Evolutionary conservation across 1,140 invertebrate genomes (phyloP).

Genomic region (Cydia fagiglandana): DNA sequence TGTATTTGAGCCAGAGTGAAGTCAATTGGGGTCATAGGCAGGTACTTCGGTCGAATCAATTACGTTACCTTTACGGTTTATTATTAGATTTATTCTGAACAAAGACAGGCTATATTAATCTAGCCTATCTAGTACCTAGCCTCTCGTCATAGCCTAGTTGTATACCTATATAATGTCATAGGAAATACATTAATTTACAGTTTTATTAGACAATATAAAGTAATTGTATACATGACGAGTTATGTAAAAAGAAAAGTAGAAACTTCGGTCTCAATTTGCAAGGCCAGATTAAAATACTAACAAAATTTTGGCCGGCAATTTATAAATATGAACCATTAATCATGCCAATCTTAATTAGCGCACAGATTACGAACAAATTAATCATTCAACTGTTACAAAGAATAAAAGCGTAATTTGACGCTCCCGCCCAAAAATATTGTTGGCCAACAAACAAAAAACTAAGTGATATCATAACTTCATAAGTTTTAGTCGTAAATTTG

Average conservation of each 20-base stretch:
- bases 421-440: slow-evolving; percentile 7
- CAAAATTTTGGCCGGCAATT: background rate
- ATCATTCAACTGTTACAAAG: slow-evolving; percentile 7
- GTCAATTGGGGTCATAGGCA: background rate
- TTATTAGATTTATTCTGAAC: background rate
- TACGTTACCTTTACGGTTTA: no score
- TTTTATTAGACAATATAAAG: no score
- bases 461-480: slow-evolving; percentile 2
- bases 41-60: background rate
- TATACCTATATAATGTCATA: no score
- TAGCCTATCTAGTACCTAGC: no score
- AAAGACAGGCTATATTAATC: background rate
- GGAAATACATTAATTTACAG: no score
- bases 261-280: background rate
- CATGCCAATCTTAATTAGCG: slow-evolving; percentile 22
- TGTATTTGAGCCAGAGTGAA: background rate
- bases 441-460: slow-evolving; percentile 12
- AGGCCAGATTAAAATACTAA: background rate
- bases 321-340: slow-evolving; percentile 21
- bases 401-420: background rate
- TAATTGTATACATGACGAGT: no score
- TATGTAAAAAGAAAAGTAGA: background rate
- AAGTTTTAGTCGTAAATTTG: slow-evolving; percentile 25
- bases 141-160: no score
- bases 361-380: slow-evolving; percentile 27